Conservation (phyloP, 2,888 invertebrate genomes). For the Matsumyia berberina region DNA sequence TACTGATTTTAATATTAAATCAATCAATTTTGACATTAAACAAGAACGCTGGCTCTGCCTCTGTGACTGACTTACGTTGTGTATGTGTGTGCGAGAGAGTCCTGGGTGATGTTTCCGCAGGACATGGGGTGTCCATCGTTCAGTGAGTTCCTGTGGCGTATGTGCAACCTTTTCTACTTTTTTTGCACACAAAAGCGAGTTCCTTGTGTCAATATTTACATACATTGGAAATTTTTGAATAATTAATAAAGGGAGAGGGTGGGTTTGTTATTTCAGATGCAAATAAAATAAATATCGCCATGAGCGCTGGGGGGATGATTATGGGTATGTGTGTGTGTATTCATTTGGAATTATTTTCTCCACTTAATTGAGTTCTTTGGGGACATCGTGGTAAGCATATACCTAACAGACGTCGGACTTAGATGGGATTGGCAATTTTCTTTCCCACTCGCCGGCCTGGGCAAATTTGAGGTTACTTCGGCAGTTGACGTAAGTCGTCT, state of each 20-base stretch:
- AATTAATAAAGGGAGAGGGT: slow-evolving; percentile 32
- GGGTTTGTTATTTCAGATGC: slow-evolving; percentile 14
- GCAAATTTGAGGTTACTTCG: background rate
- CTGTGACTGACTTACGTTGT: too few species aligned
- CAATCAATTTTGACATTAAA: slow-evolving; percentile 71
- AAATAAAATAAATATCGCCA: slow-evolving; percentile 2
- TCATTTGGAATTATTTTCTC: slow-evolving; percentile 2
- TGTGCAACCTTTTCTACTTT: slow-evolving; percentile 39
- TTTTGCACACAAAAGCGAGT: background rate
- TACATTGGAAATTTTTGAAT: slow-evolving; percentile 59
- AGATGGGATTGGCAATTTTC: slow-evolving; percentile 14
- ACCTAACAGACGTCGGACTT: background rate
- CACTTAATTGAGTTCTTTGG: slow-evolving; percentile 12
- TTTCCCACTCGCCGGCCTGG: background rate
- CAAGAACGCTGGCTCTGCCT: slow-evolving; percentile 37
- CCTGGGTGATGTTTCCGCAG: slow-evolving; percentile 41
- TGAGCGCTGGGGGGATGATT: background rate
- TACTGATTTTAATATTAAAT: slow-evolving; percentile 74
- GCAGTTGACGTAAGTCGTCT: slow-evolving; percentile 2
- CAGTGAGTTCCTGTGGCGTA: slow-evolving; percentile 28
- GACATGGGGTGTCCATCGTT: slow-evolving; percentile 46
- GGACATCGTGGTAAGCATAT: background rate
- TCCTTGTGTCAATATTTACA: slow-evolving; percentile 53
- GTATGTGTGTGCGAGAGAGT: too few species aligned
- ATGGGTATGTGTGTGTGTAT: background rate